A percentile compares a stretch with the other conserved stretches of the same genome.
phyloP scores from a whole-genome alignment of 2,113 vertebrate genomes.

The Carassius carassius region DNA sequence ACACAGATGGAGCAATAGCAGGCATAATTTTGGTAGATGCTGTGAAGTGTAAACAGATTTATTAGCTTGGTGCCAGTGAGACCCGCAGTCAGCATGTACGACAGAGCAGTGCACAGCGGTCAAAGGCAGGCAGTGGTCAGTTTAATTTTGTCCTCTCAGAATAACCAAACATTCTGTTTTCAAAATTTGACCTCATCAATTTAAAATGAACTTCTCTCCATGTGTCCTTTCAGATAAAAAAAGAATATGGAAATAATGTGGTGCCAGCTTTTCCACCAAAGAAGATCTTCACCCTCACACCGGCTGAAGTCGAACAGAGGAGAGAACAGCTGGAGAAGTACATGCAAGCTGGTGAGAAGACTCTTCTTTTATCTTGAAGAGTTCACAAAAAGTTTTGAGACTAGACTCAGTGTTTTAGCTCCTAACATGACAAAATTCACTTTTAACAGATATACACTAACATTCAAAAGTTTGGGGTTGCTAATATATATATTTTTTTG shows the following conservation, averaged over 20 bases:
- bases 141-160: neutral
- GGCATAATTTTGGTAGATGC: neutral
- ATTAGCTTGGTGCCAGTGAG: slow-evolving; percentile 4
- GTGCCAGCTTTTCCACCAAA: slow-evolving; percentile 96
- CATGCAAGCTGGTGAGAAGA: slow-evolving; percentile 94
- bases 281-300: slow-evolving; percentile 96
- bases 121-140: slow-evolving; percentile 14
- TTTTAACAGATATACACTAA: neutral
- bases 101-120: neutral
- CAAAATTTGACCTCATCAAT: neutral
- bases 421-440: neutral
- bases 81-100: neutral
- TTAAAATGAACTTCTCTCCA: slow-evolving; percentile 18
- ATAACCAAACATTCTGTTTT: neutral
- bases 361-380: neutral
- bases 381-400: neutral
- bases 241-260: slow-evolving; percentile 92
- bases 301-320: slow-evolving; percentile 92
- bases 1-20: neutral
- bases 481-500: too few relatives aligned
- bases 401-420: too few relatives aligned
- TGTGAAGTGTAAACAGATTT: slow-evolving; percentile 17
- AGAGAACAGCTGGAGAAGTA: slow-evolving; percentile 98
- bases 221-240: slow-evolving; percentile 83
- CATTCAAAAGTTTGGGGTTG: neutral